Conservation (phyloP, 2,113 vertebrate genomes). For the Anoplopoma fimbria region DNA sequence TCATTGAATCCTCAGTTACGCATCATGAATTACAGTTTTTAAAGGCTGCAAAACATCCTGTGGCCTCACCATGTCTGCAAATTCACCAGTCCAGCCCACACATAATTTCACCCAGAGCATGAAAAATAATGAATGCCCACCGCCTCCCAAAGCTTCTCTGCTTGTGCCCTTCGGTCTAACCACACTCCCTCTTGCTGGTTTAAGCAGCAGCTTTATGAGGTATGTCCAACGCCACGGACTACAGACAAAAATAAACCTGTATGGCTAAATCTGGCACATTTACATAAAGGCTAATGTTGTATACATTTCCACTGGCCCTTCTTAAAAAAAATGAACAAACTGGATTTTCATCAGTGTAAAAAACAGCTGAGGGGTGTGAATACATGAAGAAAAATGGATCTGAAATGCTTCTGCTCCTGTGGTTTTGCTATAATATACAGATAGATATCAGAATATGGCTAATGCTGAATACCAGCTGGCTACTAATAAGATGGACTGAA, state of each 20-base stretch:
- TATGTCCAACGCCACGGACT: not conserved
- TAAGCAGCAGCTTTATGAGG: conserved; percentile 43
- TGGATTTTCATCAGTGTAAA: conserved; percentile 55
- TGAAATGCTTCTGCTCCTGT: conserved; percentile 34
- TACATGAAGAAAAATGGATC: conserved; percentile 21
- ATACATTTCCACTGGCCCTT: not conserved
- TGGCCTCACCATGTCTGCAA: conserved; percentile 39
- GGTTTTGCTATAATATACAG: conserved; percentile 30
- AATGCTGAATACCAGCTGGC: not conserved
- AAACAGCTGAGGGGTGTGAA: conserved; percentile 57
- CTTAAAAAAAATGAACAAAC: not conserved
- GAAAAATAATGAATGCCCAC: conserved; percentile 66
- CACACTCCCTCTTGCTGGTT: conserved; percentile 58
- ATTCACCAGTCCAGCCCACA: conserved; percentile 58
- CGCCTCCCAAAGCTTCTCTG: conserved; percentile 66
- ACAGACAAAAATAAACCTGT: not conserved
- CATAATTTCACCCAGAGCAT: conserved; percentile 61
- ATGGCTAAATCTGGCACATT: not conserved
- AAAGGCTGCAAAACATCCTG: conserved; percentile 9
- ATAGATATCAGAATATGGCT: conserved; percentile 11
- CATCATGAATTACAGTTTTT: not conserved
- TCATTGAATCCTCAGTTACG: conserved; percentile 5
- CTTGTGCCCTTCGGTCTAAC: conserved; percentile 52
- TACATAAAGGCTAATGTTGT: not conserved
- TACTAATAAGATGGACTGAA: not conserved